Conservation (phyloP, 2,113 vertebrate species). For the Protomyctophum bolini region DNA sequence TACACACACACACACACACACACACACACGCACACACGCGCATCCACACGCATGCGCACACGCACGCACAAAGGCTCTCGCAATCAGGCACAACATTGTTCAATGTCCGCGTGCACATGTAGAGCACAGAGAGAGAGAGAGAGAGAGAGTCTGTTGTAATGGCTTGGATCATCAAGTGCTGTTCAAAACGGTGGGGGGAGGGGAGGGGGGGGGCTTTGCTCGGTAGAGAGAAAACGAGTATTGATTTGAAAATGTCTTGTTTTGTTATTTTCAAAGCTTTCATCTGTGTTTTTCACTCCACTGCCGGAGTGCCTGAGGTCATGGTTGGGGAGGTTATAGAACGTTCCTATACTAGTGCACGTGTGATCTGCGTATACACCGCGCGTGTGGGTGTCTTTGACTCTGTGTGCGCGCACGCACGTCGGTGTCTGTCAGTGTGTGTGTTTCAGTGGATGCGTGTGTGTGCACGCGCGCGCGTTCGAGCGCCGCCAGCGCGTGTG, state of each 20-base stretch:
- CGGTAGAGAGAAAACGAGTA: slow-evolving; percentile 52
- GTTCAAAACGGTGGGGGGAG: slow-evolving; percentile 46
- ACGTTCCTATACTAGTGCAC: slow-evolving; percentile 19
- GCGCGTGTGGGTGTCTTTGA: neutral
- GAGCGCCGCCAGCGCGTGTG: slow-evolving; percentile 3
- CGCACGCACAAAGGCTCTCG: slow-evolving; percentile 34
- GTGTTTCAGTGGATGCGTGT: slow-evolving; percentile 4
- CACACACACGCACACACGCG: too few relatives aligned
- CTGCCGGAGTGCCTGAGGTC: slow-evolving; percentile 53
- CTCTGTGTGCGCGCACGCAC: neutral
- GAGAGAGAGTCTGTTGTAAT: slow-evolving; percentile 49
- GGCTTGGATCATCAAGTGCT: slow-evolving; percentile 68
- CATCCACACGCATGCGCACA: neutral
- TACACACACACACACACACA: too few relatives aligned
- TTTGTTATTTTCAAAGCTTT: slow-evolving; percentile 70
- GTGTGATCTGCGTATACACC: slow-evolving; percentile 32
- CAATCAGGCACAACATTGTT: slow-evolving; percentile 67
- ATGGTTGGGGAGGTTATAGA: slow-evolving; percentile 57
- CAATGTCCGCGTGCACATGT: slow-evolving; percentile 17
- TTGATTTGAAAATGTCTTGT: slow-evolving; percentile 76
- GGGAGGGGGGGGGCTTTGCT: neutral
- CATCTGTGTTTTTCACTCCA: slow-evolving; percentile 47
- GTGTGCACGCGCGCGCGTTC: slow-evolving; percentile 26
- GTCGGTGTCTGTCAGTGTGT: slow-evolving; percentile 2
- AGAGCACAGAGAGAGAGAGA: slow-evolving; percentile 15